These are phyloP conservation scores for Lasiommata megera DNA, from an alignment of 2,888 invertebrate species.

Conservation along the genomic window DNA sequence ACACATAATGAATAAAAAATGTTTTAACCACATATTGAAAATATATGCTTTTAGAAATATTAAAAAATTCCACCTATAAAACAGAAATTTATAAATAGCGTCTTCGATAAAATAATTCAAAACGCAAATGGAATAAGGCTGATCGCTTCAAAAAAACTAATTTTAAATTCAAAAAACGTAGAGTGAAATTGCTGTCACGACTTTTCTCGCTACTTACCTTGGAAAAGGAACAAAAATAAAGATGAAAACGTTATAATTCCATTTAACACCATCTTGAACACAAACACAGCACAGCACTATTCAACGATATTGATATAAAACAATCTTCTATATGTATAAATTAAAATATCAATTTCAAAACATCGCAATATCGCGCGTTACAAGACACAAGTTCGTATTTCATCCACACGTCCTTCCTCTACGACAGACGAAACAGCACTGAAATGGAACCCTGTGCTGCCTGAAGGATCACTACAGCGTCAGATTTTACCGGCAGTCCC, in stretches of 20 bases:
- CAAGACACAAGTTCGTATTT: slow-evolving; percentile 9
- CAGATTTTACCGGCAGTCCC: slow-evolving; percentile 44
- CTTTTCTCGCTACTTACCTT: slow-evolving; percentile 51
- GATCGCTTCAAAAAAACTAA: background rate
- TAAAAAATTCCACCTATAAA: too few species aligned
- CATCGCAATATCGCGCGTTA: slow-evolving; percentile 13
- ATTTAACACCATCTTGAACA: slow-evolving; percentile 49
- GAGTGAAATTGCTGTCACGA: background rate
- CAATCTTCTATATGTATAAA: background rate
- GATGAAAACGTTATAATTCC: slow-evolving; percentile 46
- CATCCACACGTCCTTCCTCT: slow-evolving; percentile 40
- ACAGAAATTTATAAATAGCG: too few species aligned
- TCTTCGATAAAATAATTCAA: too few species aligned
- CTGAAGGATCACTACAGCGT: slow-evolving; percentile 28
- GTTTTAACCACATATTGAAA: too few species aligned
- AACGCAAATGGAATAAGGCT: background rate
- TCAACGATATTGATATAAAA: slow-evolving; percentile 9
- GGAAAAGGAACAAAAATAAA: slow-evolving; percentile 55
- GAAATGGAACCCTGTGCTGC: slow-evolving; percentile 26
- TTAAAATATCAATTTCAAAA: slow-evolving; percentile 14
- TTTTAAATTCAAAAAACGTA: background rate
- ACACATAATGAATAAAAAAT: too few species aligned
- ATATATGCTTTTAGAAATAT: too few species aligned
- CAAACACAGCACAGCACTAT: slow-evolving; percentile 42
- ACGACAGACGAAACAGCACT: slow-evolving; percentile 36